These are phyloP conservation scores for Netelia inedita DNA, from an alignment of 2,888 invertebrate genomes.

Conservation along the genomic window DNA sequence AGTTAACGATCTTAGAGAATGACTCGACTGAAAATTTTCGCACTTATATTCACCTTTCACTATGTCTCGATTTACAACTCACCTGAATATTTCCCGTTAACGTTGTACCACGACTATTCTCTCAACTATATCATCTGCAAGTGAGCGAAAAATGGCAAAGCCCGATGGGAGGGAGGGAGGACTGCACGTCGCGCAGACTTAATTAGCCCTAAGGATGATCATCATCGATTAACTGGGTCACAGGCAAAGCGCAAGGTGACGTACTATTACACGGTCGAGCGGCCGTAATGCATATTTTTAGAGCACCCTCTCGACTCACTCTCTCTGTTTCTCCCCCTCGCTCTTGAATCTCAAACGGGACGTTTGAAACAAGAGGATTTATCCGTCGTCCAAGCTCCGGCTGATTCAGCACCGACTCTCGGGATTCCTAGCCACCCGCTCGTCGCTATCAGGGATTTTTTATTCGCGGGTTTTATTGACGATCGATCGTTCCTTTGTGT, in stretches of 20 bases:
- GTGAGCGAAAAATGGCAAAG: not conserved
- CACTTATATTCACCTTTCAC: too few relatives aligned
- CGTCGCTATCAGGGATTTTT: not conserved
- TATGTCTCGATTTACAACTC: too few relatives aligned
- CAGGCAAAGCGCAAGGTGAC: slow-evolving; percentile 69
- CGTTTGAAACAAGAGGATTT: not conserved
- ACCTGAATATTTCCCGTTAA: too few relatives aligned
- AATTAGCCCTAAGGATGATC: slow-evolving; percentile 76
- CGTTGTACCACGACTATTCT: not conserved
- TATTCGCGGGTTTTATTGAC: not conserved
- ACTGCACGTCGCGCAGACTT: slow-evolving; percentile 68
- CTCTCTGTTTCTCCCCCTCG: slow-evolving; percentile 25
- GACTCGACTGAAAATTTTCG: too few relatives aligned
- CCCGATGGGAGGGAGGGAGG: slow-evolving; percentile 7
- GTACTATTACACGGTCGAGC: slow-evolving; percentile 72
- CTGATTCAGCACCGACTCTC: slow-evolving; percentile 14
- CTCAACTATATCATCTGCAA: not conserved
- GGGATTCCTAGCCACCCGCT: not conserved
- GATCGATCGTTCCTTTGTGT: slow-evolving; percentile 28
- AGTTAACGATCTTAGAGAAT: too few relatives aligned
- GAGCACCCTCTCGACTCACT: slow-evolving; percentile 56
- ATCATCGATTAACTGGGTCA: slow-evolving; percentile 77
- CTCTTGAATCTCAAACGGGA: slow-evolving; percentile 15
- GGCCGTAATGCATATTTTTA: slow-evolving; percentile 75
- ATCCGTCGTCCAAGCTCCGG: not conserved